phyloP scores from a whole-genome alignment of 2,888 invertebrate species.

The Julus scanicus region DNA sequence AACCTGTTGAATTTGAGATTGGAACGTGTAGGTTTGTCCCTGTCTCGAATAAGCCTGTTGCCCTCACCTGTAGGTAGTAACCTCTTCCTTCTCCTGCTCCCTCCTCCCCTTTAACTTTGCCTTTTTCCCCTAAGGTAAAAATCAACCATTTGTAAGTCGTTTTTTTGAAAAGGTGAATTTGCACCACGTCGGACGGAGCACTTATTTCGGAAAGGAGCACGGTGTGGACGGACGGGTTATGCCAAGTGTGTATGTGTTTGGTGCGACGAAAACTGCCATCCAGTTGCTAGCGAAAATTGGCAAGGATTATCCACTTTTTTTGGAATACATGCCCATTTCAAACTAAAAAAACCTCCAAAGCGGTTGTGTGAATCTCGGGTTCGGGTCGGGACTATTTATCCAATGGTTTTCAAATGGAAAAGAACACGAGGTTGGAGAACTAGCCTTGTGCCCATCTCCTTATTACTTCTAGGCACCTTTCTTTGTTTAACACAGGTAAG shows the following conservation, averaged over 20 bases:
- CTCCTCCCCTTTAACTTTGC: neutral
- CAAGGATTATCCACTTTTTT: neutral
- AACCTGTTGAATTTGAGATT: neutral
- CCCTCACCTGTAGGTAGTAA: neutral
- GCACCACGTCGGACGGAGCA: neutral
- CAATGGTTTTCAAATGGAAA: conserved; percentile 9
- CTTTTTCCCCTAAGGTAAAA: neutral
- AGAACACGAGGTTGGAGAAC: neutral
- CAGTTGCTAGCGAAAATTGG: neutral
- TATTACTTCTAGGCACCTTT: conserved; percentile 1
- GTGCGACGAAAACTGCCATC: neutral
- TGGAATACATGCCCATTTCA: neutral
- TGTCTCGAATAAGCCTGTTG: neutral
- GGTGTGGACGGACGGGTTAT: conserved; percentile 2
- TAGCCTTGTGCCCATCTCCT: neutral
- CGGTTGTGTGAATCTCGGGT: neutral
- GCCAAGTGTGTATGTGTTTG: neutral
- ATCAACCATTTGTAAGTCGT: neutral
- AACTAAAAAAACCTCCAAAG: neutral
- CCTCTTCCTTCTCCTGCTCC: neutral
- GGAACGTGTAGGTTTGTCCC: neutral
- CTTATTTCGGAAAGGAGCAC: neutral
- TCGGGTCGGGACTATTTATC: neutral
- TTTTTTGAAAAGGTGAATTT: neutral
- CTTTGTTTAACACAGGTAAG: neutral